phyloP scores from a whole-genome alignment of 2,797 vertebrate species.

The Salarias fasciatus region DNA sequence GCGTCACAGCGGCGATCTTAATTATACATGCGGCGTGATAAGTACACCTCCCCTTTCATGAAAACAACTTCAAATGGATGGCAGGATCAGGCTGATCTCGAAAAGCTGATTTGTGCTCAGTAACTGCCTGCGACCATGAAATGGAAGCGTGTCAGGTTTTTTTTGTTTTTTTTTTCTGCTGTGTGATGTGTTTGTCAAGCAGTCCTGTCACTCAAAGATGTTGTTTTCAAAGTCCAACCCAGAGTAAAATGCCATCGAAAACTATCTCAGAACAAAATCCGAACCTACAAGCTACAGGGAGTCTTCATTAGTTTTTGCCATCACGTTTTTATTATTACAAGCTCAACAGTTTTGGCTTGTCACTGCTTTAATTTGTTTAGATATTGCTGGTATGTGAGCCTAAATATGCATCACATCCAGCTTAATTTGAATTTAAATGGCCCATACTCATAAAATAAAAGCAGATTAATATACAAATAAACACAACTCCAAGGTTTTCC shows the following conservation, averaged over 20 bases:
- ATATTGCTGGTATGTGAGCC: background rate
- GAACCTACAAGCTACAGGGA: too few species aligned
- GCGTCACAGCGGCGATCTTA: slow-evolving; percentile 28
- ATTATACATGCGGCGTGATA: slow-evolving; percentile 32
- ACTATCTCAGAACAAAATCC: too few species aligned
- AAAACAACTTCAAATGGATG: slow-evolving; percentile 18
- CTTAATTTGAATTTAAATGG: too few species aligned
- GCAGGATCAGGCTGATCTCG: background rate
- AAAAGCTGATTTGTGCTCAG: background rate
- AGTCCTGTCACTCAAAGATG: background rate
- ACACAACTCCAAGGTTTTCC: background rate
- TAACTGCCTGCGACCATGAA: slow-evolving; percentile 3
- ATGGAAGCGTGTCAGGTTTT: too few species aligned
- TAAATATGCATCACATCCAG: too few species aligned
- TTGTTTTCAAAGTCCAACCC: background rate
- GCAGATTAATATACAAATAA: too few species aligned
- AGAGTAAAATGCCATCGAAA: background rate
- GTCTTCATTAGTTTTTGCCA: too few species aligned
- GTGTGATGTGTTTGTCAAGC: background rate
- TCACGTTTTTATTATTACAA: too few species aligned
- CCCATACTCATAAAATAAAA: too few species aligned
- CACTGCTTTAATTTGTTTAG: background rate
- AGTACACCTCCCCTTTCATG: slow-evolving; percentile 7
- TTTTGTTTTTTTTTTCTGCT: too few species aligned
- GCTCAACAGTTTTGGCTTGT: background rate